Conservation (phyloP, 1,140 invertebrate species). For the Pseudoatta argentina region DNA sequence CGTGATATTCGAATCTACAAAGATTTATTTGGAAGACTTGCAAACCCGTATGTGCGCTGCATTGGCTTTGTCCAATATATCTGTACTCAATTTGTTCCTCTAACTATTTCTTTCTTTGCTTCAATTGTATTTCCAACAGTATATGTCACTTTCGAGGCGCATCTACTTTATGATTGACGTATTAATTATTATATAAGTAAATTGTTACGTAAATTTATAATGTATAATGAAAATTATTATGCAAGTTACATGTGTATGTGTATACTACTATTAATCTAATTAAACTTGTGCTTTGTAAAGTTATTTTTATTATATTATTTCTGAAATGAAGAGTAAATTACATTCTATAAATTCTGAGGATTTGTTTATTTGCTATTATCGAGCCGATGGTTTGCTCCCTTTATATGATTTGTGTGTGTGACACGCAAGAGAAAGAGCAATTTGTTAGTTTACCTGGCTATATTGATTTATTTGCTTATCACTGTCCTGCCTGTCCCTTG, state of each 20-base stretch:
- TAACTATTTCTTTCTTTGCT: not conserved
- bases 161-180: not conserved
- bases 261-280: not conserved
- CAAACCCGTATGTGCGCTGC: slow-evolving; percentile 23
- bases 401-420: not conserved
- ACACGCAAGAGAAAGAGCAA: slow-evolving; percentile 10
- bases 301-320: not conserved
- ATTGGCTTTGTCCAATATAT: not conserved
- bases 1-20: not conserved
- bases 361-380: slow-evolving; percentile 10
- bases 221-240: no score
- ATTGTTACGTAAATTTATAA: not conserved
- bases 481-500: not conserved
- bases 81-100: not conserved
- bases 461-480: slow-evolving; percentile 33
- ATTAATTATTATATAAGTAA: not conserved
- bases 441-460: slow-evolving; percentile 30
- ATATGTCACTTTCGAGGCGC: not conserved
- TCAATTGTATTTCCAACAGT: not conserved
- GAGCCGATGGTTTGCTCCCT: slow-evolving; percentile 3
- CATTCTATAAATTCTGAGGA: not conserved
- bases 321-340: not conserved
- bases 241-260: not conserved
- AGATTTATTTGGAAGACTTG: slow-evolving; percentile 25
- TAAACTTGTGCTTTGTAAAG: not conserved